Conservation (phyloP, 1,140 invertebrate genomes). For the Venturia canescens region DNA sequence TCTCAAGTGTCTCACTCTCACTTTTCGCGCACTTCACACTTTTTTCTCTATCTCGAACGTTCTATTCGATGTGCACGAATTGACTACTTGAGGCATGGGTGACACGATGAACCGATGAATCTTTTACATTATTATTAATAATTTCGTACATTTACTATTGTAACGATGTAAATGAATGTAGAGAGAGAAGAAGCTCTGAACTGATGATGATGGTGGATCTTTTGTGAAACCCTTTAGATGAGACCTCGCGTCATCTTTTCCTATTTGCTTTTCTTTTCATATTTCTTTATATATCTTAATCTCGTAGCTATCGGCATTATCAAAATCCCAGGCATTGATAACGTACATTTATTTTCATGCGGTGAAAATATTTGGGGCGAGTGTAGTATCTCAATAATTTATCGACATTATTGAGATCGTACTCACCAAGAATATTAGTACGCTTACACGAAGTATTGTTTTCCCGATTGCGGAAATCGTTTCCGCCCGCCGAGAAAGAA, state of each 20-base stretch:
- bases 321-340: background rate
- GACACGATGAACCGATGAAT: constrained; percentile 50
- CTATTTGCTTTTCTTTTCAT: background rate
- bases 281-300: background rate
- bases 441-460: too few relatives aligned
- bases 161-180: constrained; percentile 24
- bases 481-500: too few relatives aligned
- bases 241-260: constrained; percentile 40
- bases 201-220: background rate
- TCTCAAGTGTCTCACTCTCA: background rate
- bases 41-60: background rate
- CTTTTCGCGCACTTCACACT: background rate
- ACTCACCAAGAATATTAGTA: too few relatives aligned
- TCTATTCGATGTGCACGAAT: constrained; percentile 20
- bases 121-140: background rate
- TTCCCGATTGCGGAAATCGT: too few relatives aligned
- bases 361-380: constrained; percentile 52
- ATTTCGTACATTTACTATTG: background rate
- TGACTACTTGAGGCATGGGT: constrained; percentile 47
- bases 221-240: constrained; percentile 43
- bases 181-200: constrained; percentile 39
- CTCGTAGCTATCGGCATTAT: background rate
- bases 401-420: too few relatives aligned
- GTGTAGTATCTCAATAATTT: too few relatives aligned
- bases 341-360: background rate